These are phyloP conservation scores for Mesorhabditis spiculigera DNA, from an alignment of 2,888 invertebrate genomes.

Conservation along the genomic window DNA sequence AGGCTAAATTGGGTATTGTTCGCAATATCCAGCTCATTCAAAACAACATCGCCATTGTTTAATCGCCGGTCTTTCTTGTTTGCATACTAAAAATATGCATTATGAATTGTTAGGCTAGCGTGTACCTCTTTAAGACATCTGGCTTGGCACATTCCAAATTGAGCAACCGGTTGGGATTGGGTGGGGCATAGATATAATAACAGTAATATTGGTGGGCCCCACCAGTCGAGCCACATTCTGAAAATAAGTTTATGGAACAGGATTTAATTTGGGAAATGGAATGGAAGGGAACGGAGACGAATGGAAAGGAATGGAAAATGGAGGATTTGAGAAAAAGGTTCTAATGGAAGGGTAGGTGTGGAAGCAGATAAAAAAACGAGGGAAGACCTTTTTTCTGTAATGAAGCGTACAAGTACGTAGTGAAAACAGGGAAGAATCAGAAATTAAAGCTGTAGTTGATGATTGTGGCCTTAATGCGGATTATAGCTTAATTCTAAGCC, in stretches of 20 bases:
- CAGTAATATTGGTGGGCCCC: background rate
- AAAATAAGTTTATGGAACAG: background rate
- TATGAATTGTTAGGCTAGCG: background rate
- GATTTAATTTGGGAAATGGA: background rate
- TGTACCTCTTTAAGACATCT: background rate
- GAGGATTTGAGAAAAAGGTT: background rate
- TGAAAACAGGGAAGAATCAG: too few relatives aligned
- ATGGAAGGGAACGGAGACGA: background rate
- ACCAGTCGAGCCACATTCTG: background rate
- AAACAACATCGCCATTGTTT: background rate
- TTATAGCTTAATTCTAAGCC: too few relatives aligned
- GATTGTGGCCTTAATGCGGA: too few relatives aligned
- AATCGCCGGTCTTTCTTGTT: background rate
- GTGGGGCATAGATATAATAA: background rate
- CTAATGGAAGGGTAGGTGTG: too few relatives aligned
- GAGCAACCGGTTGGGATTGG: constrained; percentile 1
- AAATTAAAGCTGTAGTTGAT: too few relatives aligned
- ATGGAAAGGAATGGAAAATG: background rate
- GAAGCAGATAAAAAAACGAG: too few relatives aligned
- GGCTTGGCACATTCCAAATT: background rate
- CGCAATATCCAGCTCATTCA: constrained; percentile 24
- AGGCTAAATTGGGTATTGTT: constrained; percentile 35
- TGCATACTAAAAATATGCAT: background rate
- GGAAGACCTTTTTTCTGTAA: too few relatives aligned
- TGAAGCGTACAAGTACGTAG: too few relatives aligned